A percentile compares a stretch with the other conserved stretches of the same genome.
These are phyloP conservation scores for Xestobium rufovillosum DNA, from an alignment of 2,888 invertebrate species.

Conservation along the genomic window DNA sequence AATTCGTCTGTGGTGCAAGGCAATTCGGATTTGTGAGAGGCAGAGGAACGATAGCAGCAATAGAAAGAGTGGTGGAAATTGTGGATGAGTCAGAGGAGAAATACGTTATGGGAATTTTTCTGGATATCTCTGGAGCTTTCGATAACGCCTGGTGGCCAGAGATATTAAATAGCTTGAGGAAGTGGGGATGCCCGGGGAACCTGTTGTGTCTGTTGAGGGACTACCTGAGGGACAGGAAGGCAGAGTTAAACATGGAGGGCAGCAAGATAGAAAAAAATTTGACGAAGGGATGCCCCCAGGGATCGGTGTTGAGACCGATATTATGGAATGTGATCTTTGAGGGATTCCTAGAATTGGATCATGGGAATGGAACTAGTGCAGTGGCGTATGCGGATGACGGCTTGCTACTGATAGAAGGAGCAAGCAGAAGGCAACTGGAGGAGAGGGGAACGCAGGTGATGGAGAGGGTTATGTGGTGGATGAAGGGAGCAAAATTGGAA, in stretches of 20 bases:
- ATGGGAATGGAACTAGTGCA: not conserved
- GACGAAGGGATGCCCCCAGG: conserved; percentile 3
- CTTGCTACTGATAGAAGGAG: not conserved
- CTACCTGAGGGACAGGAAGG: conserved; percentile 1
- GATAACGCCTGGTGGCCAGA: too few relatives aligned
- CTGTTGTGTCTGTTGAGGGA: not conserved
- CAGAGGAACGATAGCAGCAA: too few relatives aligned
- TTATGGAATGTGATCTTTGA: not conserved
- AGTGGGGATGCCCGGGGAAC: too few relatives aligned
- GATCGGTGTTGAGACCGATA: not conserved
- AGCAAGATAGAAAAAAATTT: not conserved
- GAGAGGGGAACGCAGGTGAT: not conserved
- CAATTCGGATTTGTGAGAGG: too few relatives aligned
- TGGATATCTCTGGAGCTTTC: too few relatives aligned
- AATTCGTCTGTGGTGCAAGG: too few relatives aligned
- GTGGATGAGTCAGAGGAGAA: too few relatives aligned
- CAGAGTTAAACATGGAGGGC: not conserved
- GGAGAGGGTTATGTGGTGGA: not conserved
- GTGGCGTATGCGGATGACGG: not conserved
- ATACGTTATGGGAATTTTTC: too few relatives aligned
- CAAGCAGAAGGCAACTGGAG: conserved; percentile 1
- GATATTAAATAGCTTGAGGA: too few relatives aligned
- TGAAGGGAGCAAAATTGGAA: not conserved
- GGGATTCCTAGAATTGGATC: not conserved
- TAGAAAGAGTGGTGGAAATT: too few relatives aligned